Conservation (phyloP, 2,113 vertebrate species). For the Sialia sialis region DNA sequence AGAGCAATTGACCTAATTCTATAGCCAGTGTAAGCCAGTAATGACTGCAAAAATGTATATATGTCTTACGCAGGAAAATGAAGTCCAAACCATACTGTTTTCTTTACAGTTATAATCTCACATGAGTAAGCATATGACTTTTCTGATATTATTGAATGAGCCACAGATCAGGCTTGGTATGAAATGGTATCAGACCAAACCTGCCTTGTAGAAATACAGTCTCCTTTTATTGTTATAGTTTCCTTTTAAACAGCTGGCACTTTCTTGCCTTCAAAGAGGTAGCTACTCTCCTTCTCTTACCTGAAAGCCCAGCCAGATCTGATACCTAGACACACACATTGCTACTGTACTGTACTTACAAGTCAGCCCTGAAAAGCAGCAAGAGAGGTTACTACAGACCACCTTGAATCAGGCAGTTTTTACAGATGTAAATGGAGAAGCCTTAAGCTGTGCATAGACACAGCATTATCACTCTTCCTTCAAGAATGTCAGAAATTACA, state of each 20-base stretch:
- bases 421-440: background rate
- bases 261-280: background rate
- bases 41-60: background rate
- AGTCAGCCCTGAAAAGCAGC: background rate
- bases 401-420: background rate
- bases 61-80: background rate
- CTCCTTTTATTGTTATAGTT: background rate
- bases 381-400: background rate
- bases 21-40: background rate
- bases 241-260: background rate
- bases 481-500: background rate
- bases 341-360: background rate
- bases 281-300: background rate
- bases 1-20: conserved; percentile 16
- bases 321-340: background rate
- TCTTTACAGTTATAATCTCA: background rate
- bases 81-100: background rate
- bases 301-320: background rate
- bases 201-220: background rate
- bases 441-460: background rate
- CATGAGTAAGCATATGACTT: background rate
- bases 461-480: background rate
- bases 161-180: background rate
- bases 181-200: background rate
- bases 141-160: background rate